A percentile compares a stretch with the other conserved stretches of the same genome.
These are phyloP conservation scores for Theretra japonica DNA, from an alignment of 2,888 invertebrate species.

Conservation along the genomic window DNA sequence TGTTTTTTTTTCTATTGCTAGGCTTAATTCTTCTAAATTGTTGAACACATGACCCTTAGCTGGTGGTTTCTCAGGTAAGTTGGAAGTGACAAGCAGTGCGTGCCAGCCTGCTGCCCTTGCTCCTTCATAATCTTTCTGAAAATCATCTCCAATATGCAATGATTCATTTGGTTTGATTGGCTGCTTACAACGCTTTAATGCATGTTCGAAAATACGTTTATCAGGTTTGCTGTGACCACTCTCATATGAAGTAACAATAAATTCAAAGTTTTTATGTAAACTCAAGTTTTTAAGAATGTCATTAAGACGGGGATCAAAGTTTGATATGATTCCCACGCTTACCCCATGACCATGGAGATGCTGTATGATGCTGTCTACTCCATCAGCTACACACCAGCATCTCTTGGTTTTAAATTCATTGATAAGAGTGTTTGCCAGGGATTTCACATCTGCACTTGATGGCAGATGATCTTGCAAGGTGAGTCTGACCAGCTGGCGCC, in stretches of 20 bases:
- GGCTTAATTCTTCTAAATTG: slow-evolving; percentile 58
- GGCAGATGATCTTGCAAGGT: slow-evolving; percentile 86
- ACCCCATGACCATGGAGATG: slow-evolving; percentile 79
- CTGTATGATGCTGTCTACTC: slow-evolving; percentile 86
- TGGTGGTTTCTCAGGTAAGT: slow-evolving; percentile 45
- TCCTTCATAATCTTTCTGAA: slow-evolving; percentile 90
- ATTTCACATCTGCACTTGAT: slow-evolving; percentile 49
- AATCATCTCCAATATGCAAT: slow-evolving; percentile 93
- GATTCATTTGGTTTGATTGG: slow-evolving; percentile 85
- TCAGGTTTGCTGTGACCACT: slow-evolving; percentile 91
- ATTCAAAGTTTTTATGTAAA: slow-evolving; percentile 90
- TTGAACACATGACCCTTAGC: slow-evolving; percentile 57
- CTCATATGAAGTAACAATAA: slow-evolving; percentile 91
- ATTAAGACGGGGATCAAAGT: slow-evolving; percentile 93
- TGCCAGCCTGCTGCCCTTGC: slow-evolving; percentile 91
- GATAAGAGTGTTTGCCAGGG: slow-evolving; percentile 86
- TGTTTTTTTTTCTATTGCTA: slow-evolving; percentile 50
- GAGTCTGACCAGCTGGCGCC: slow-evolving; percentile 87
- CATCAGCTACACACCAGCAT: slow-evolving; percentile 89
- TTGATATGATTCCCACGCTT: slow-evolving; percentile 91
- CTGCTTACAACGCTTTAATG: slow-evolving; percentile 76
- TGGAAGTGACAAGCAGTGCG: slow-evolving; percentile 72
- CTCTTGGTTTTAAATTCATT: slow-evolving; percentile 88
- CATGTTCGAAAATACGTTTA: slow-evolving; percentile 88
- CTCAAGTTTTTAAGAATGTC: slow-evolving; percentile 87